Conservation (phyloP, 2,888 invertebrate genomes). For the Stictocephala bisonia region DNA sequence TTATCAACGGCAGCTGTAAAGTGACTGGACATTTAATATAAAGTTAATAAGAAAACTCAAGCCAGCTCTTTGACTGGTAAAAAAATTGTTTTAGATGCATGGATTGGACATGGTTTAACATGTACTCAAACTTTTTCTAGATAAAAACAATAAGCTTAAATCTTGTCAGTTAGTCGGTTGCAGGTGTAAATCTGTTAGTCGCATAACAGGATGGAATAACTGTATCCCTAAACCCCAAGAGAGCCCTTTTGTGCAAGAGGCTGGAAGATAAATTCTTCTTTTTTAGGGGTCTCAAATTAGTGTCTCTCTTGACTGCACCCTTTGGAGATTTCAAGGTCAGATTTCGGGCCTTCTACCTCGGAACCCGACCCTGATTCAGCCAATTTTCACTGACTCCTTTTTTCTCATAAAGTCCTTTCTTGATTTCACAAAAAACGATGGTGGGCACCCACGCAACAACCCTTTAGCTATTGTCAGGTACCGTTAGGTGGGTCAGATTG, state of each 20-base stretch:
- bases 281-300: conserved; percentile 34
- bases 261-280: conserved; percentile 28
- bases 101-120: no score
- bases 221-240: background rate
- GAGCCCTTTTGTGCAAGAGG: background rate
- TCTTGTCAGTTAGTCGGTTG: no score
- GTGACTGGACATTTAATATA: no score
- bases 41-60: no score
- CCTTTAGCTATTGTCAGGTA: conserved; percentile 29
- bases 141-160: no score
- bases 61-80: no score
- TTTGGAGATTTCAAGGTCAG: conserved; percentile 23
- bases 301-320: conserved; percentile 16
- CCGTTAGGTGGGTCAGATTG: conserved; percentile 41
- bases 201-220: background rate
- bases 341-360: background rate
- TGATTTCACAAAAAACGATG: conserved; percentile 46
- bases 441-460: conserved; percentile 41
- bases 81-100: no score
- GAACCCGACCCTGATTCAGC: conserved; percentile 38
- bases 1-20: no score
- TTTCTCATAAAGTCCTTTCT: conserved; percentile 39
- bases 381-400: conserved; percentile 36
- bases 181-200: no score
- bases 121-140: no score